Conservation (phyloP, 2,888 invertebrate genomes). For the Formica aserva region DNA sequence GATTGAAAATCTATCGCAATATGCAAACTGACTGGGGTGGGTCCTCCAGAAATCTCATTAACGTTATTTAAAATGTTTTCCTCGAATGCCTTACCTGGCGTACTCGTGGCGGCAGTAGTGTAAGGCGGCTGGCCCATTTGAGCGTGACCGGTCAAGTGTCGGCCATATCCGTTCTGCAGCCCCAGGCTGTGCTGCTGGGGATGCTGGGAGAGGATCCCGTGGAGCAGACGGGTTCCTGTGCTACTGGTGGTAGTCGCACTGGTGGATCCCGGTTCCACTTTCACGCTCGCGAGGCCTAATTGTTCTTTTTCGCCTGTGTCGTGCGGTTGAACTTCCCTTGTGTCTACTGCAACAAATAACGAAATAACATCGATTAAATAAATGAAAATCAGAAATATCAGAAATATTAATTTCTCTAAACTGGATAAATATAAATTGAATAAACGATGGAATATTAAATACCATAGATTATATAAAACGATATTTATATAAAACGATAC, state of each 20-base stretch:
- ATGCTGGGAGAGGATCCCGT: slow-evolving; percentile 89
- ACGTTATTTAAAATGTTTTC: background rate
- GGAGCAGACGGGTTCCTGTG: slow-evolving; percentile 86
- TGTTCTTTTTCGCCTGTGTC: slow-evolving; percentile 82
- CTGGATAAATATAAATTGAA: background rate
- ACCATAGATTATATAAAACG: too few species aligned
- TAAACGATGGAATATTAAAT: background rate
- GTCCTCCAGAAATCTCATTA: background rate
- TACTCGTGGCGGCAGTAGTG: slow-evolving; percentile 86
- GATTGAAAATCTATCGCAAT: background rate
- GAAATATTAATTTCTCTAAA: background rate
- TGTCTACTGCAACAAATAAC: slow-evolving; percentile 87
- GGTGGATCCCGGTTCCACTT: slow-evolving; percentile 83
- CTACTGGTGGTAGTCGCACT: slow-evolving; percentile 76
- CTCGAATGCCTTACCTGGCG: slow-evolving; percentile 86
- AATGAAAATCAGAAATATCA: background rate
- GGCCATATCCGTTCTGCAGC: slow-evolving; percentile 83
- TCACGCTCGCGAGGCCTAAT: slow-evolving; percentile 81
- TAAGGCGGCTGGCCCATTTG: slow-evolving; percentile 89
- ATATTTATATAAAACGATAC: too few species aligned
- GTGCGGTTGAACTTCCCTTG: slow-evolving; percentile 87
- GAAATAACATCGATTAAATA: slow-evolving; percentile 8
- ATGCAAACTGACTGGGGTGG: background rate
- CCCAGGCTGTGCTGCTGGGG: slow-evolving; percentile 86
- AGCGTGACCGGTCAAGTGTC: slow-evolving; percentile 84